Conservation (phyloP, 2,888 invertebrate genomes). For the Netelia fuscicornis region DNA sequence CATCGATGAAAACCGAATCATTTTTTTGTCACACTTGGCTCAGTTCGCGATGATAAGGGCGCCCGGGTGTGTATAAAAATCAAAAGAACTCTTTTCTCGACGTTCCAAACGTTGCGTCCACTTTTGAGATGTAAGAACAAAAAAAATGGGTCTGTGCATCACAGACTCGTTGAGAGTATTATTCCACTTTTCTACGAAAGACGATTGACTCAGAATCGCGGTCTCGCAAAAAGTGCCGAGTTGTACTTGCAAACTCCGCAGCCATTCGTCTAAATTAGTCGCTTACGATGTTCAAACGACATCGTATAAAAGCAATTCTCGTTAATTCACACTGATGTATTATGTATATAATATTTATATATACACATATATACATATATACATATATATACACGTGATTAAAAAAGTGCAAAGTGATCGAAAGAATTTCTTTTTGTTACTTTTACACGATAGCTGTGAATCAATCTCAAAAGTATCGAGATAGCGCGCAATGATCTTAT, state of each 20-base stretch:
- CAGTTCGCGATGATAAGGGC: no score
- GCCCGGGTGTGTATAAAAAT: no score
- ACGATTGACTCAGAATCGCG: neutral
- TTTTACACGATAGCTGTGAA: constrained; percentile 27
- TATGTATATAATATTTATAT: constrained; percentile 52
- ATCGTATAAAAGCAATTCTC: constrained; percentile 28
- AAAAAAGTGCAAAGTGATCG: constrained; percentile 8
- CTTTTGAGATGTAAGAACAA: neutral
- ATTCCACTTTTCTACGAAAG: constrained; percentile 1
- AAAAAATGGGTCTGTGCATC: neutral
- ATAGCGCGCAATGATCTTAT: neutral
- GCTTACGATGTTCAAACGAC: neutral
- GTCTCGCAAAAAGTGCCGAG: no score
- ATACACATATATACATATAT: constrained; percentile 40
- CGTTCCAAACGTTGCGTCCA: neutral
- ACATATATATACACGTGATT: constrained; percentile 42
- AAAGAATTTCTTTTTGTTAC: constrained; percentile 22
- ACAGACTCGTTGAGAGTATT: neutral
- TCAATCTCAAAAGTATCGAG: constrained; percentile 15
- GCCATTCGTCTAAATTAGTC: neutral
- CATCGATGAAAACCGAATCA: neutral
- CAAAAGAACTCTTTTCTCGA: neutral
- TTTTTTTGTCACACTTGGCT: no score
- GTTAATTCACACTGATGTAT: constrained; percentile 41
- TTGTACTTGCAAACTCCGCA: no score